Conservation (phyloP, 2,888 invertebrate genomes). For the Acrobeloides nanus region DNA sequence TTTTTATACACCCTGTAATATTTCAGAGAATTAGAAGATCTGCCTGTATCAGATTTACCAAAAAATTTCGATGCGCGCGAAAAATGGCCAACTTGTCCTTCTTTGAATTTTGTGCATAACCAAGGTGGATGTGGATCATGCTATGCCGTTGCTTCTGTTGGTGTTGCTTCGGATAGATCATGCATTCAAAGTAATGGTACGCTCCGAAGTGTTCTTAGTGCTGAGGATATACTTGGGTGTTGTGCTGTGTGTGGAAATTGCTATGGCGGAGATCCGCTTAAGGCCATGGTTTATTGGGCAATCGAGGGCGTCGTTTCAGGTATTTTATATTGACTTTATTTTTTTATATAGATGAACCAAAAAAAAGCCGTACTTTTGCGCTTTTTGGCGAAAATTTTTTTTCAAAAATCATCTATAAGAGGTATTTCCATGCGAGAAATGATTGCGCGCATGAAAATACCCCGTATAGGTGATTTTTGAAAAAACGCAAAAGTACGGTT, state of each 20-base stretch:
- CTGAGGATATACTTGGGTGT: constrained; percentile 44
- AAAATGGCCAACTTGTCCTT: constrained; percentile 49
- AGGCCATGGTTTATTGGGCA: constrained; percentile 51
- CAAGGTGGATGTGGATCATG: constrained; percentile 53
- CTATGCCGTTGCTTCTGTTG: constrained; percentile 49
- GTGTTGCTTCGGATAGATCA: constrained; percentile 49
- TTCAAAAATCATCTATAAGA: too few relatives aligned
- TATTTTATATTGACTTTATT: too few relatives aligned
- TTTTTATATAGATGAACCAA: too few relatives aligned
- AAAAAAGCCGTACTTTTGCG: too few relatives aligned
- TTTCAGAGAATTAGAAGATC: constrained; percentile 39
- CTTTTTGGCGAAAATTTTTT: too few relatives aligned
- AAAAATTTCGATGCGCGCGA: constrained; percentile 45
- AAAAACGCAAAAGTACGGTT: too few relatives aligned
- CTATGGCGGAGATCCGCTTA: constrained; percentile 52
- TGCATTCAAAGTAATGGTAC: constrained; percentile 52
- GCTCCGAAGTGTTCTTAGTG: constrained; percentile 15
- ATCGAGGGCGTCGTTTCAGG: constrained; percentile 32
- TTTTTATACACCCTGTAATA: too few relatives aligned
- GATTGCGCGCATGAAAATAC: too few relatives aligned
- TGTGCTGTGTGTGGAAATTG: constrained; percentile 50
- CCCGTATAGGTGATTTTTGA: too few relatives aligned
- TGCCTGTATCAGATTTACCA: constrained; percentile 33
- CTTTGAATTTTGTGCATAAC: constrained; percentile 44
- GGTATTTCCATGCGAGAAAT: too few relatives aligned